Evolutionary conservation across 2,113 vertebrate genomes (phyloP).

Genomic region (Coreoperca whiteheadi): DNA sequence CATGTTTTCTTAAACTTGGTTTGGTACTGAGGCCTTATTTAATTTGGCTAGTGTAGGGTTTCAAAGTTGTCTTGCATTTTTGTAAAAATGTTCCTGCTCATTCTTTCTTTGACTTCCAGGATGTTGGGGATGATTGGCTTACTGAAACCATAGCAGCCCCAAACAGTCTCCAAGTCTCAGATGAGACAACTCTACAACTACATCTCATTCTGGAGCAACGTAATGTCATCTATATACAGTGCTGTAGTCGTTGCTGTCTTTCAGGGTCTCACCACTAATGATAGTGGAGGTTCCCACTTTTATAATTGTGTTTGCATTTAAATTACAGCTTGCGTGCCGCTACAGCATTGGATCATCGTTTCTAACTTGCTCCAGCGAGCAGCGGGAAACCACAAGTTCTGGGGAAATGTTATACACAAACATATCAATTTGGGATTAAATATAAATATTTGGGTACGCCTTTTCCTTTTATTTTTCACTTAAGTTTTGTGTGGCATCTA

Average conservation of each 20-base stretch:
- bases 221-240: conserved; percentile 41
- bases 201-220: conserved; percentile 43
- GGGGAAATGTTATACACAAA: conserved; percentile 70
- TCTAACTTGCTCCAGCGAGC: conserved; percentile 51
- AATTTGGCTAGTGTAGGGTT: conserved; percentile 28
- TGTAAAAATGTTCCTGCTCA: conserved; percentile 29
- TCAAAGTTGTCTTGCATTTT: conserved; percentile 51
- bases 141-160: conserved; percentile 36
- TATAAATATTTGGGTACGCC: conserved; percentile 67
- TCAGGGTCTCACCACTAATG: conserved; percentile 75
- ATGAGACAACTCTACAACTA: conserved; percentile 31
- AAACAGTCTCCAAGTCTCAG: conserved; percentile 43
- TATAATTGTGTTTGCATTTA: conserved; percentile 77
- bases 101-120: conserved; percentile 46
- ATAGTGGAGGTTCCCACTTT: conserved; percentile 70
- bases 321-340: conserved; percentile 73
- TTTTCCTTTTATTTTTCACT: conserved; percentile 60
- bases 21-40: conserved; percentile 47
- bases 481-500: conserved; percentile 47
- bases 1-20: conserved; percentile 71
- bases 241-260: conserved; percentile 44
- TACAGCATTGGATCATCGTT: conserved; percentile 59
- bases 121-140: conserved; percentile 55
- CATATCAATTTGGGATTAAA: conserved; percentile 73
- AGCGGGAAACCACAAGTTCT: conserved; percentile 64